These are phyloP conservation scores for Neoniphon sammara DNA, from an alignment of 2,797 vertebrate species.

Conservation along the genomic window DNA sequence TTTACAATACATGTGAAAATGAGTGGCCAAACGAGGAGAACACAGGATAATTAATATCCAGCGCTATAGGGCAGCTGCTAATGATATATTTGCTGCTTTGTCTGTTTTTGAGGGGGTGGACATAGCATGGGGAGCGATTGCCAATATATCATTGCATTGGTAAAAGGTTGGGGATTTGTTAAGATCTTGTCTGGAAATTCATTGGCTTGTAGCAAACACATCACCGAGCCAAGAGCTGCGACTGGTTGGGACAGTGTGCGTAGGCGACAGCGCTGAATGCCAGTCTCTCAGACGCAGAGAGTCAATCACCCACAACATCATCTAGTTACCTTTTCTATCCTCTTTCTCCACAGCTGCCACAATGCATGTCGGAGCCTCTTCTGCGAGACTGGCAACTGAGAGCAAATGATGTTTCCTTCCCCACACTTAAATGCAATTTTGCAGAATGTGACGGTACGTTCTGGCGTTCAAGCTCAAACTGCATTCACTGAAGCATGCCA, in stretches of 20 bases:
- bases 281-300: slow-evolving; percentile 1
- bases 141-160: slow-evolving; percentile 49
- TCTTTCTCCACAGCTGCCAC: neutral
- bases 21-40: slow-evolving; percentile 79
- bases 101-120: slow-evolving; percentile 64
- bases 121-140: slow-evolving; percentile 32
- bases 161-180: slow-evolving; percentile 39
- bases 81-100: slow-evolving; percentile 76
- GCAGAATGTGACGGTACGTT: no score
- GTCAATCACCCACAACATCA: slow-evolving; percentile 16
- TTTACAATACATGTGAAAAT: slow-evolving; percentile 83
- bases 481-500: neutral
- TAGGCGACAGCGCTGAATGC: slow-evolving; percentile 5
- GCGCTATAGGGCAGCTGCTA: slow-evolving; percentile 74
- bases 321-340: slow-evolving; percentile 1
- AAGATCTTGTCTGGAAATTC: slow-evolving; percentile 25
- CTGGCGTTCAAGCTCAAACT: neutral
- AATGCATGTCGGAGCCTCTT: neutral
- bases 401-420: slow-evolving; percentile 8
- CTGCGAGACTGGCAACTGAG: neutral
- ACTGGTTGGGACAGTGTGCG: neutral
- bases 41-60: slow-evolving; percentile 79
- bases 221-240: neutral
- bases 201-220: slow-evolving; percentile 1
- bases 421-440: neutral